Evolutionary conservation across 2,888 invertebrate genomes (phyloP).

Genomic region (Antheraea yamamai): DNA sequence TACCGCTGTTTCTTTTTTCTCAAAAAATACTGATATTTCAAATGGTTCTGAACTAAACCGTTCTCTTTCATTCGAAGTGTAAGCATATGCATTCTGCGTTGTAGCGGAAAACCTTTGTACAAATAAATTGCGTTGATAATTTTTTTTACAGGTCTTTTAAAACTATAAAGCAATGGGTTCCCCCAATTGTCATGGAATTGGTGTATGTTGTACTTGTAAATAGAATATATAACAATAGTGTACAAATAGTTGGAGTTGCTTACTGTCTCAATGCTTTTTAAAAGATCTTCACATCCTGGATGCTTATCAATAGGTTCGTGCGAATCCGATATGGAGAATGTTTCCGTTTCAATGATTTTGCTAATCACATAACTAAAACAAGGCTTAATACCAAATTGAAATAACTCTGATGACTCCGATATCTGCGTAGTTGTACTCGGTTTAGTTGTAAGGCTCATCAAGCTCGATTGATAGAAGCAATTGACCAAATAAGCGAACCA

Average conservation of each 20-base stretch:
- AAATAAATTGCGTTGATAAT: constrained; percentile 53
- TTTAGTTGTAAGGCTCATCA: constrained; percentile 39
- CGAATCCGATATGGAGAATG: background rate
- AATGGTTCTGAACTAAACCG: constrained; percentile 44
- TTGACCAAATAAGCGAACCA: constrained; percentile 47
- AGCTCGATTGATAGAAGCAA: constrained; percentile 37
- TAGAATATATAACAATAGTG: constrained; percentile 40
- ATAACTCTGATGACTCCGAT: constrained; percentile 33
- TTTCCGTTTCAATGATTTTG: constrained; percentile 27
- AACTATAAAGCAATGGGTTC: constrained; percentile 31
- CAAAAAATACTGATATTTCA: constrained; percentile 32
- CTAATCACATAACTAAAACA: constrained; percentile 49
- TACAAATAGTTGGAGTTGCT: constrained; percentile 41
- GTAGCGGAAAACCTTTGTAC: constrained; percentile 60
- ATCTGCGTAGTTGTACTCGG: constrained; percentile 36
- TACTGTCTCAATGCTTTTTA: constrained; percentile 45
- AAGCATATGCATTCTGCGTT: constrained; percentile 34
- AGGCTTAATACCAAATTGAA: constrained; percentile 38
- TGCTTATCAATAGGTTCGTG: constrained; percentile 5
- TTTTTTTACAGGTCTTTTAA: constrained; percentile 44
- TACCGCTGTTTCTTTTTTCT: constrained; percentile 31
- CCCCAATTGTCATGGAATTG: constrained; percentile 45
- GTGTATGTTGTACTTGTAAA: constrained; percentile 44
- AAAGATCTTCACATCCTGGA: constrained; percentile 32
- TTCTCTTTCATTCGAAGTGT: constrained; percentile 48